A percentile compares a stretch with the other conserved stretches of the same genome.
These are phyloP conservation scores for Magallana angulata DNA, from an alignment of 1,140 invertebrate genomes.

Conservation along the genomic window DNA sequence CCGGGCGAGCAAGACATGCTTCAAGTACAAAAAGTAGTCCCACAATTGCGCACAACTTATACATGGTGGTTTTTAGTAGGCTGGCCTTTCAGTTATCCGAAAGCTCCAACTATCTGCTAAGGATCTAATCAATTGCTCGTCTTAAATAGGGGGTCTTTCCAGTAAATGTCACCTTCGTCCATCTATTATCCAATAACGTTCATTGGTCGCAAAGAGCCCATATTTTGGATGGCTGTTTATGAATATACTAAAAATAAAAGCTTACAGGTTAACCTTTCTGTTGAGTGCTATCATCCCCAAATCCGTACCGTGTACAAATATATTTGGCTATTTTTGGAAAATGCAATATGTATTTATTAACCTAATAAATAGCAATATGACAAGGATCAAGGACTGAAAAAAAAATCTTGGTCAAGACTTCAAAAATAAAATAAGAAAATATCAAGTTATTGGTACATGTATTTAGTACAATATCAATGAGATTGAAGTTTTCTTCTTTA, in stretches of 20 bases:
- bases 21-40: background rate
- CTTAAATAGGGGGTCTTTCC: constrained; percentile 5
- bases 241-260: background rate
- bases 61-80: background rate
- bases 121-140: background rate
- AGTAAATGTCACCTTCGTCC: constrained; percentile 10
- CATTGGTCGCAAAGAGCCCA: background rate
- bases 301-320: background rate
- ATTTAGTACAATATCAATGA: no score
- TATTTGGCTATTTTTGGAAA: background rate
- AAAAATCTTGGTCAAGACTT: background rate
- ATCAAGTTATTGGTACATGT: no score
- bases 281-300: background rate
- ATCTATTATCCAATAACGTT: constrained; percentile 16
- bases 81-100: constrained; percentile 20
- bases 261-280: background rate
- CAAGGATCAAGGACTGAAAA: background rate
- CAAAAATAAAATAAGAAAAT: background rate
- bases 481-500: no score
- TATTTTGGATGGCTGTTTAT: constrained; percentile 9
- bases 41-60: constrained; percentile 13
- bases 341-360: background rate
- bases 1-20: constrained; percentile 11
- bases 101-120: constrained; percentile 16
- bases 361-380: background rate